phyloP scores from a whole-genome alignment of 2,113 vertebrate species.

The Romanogobio albipinnatus region DNA sequence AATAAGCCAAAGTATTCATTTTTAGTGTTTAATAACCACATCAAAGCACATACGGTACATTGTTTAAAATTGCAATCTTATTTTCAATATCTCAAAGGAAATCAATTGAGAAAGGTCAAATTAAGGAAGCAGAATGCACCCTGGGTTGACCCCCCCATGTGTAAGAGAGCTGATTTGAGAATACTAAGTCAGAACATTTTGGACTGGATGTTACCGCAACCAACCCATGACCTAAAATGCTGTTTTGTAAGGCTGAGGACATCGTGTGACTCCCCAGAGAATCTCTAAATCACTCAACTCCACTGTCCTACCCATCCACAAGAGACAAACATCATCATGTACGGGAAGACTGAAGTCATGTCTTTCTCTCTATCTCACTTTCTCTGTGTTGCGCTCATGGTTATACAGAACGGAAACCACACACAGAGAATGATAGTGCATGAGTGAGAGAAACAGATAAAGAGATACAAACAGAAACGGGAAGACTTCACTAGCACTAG shows the following conservation, averaged over 20 bases:
- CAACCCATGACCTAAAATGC: not conserved
- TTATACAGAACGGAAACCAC: constrained; percentile 53
- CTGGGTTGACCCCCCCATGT: not conserved
- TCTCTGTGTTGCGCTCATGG: constrained; percentile 48
- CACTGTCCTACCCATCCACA: not conserved
- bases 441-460: constrained; percentile 39
- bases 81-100: not conserved
- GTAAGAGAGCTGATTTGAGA: not conserved
- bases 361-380: constrained; percentile 53
- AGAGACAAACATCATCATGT: constrained; percentile 19
- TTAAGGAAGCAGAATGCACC: not conserved
- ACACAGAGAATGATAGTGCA: constrained; percentile 4
- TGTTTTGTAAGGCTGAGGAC: not conserved
- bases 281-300: not conserved
- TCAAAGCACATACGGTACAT: not conserved
- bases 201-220: not conserved
- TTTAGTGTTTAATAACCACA: too few species aligned
- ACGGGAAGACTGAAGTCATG: constrained; percentile 22
- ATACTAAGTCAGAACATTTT: not conserved
- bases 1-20: not conserved
- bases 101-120: not conserved
- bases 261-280: not conserved
- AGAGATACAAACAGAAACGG: constrained; percentile 38
- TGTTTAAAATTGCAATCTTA: not conserved
- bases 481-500: constrained; percentile 38